Evolutionary conservation across 1,140 invertebrate species (phyloP), one percentile per base, ranked within the genome.

Genomic region (Globodera ellingtonae): DNA sequence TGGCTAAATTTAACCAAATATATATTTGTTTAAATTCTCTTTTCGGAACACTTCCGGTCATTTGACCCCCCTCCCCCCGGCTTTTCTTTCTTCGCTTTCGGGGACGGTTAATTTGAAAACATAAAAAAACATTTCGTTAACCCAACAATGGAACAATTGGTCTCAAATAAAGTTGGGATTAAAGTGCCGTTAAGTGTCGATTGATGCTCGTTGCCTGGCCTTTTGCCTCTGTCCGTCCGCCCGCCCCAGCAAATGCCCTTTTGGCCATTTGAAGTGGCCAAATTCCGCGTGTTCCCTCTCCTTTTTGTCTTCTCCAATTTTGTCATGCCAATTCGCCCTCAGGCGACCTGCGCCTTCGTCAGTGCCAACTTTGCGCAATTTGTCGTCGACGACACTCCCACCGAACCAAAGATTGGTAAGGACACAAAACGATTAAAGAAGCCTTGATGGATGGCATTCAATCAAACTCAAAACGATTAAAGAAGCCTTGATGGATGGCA

Each of bases 281-380:
- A 18, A 18, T 62, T 62, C 56, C 6, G 13, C 3, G 2, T 18
- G 13, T n/a, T 62, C 18, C 18, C 18, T 6, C 18, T 62, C 10
- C 15, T 62, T 62, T 62, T 62, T 62, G 13, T n/a, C 6, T 5
- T 62, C 13, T 6, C 5, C 56, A 62, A 62, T 62, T 62, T 62
- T 15, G 56, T 62, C 5, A 2, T 4, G 56, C 56, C 56, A 62
- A 62, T 18, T 62, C 56, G 5, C 10, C 24, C 67, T 10, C 75
- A 77, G 44, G 65, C 75, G 10, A 77, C 75, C 48, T 77, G 75
- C 47, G 75, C 62, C 50, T 77, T 62, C 35, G 24, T 77, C 75
- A 48, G 65, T 62, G 48, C 48, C 65, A 48, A 77, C 65, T 77
- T 67, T 47, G 24, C 62, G 4, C 56, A 65, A 48, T 67, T 77